A percentile compares a stretch with the other conserved stretches of the same genome.
Evolutionary conservation across 92 coral and sea anemone genomes (phyloP).

Genomic region (Epizoanthus ramosus): DNA sequence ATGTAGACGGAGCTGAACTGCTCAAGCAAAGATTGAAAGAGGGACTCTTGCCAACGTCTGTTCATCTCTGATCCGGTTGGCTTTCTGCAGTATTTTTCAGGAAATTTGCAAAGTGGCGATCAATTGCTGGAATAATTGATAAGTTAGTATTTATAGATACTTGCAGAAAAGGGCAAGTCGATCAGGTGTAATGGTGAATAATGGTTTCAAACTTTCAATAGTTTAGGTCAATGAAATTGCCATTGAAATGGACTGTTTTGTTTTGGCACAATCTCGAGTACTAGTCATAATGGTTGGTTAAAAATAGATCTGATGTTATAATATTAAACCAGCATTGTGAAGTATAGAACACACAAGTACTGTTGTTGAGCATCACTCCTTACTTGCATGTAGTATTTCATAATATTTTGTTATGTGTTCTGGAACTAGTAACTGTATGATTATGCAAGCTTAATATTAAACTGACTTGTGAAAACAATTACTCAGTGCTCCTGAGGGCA

Average conservation of each 20-base stretch:
- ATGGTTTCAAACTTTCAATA: background rate
- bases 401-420: too few species aligned
- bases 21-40: background rate
- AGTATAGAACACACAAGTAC: background rate
- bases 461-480: too few species aligned
- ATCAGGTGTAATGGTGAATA: background rate
- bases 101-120: constrained; percentile 3
- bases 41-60: constrained; percentile 4
- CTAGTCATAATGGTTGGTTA: background rate
- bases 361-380: too few species aligned
- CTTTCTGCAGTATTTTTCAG: background rate
- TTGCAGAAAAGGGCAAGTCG: background rate
- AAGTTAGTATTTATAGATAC: background rate
- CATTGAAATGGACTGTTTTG: constrained; percentile 15
- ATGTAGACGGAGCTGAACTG: background rate
- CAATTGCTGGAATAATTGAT: background rate
- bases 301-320: constrained; percentile 30
- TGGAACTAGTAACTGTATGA: too few species aligned
- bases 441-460: too few species aligned
- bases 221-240: background rate
- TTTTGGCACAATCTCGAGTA: constrained; percentile 25
- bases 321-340: constrained; percentile 20
- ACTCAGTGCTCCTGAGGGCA: too few species aligned
- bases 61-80: background rate
- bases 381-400: too few species aligned